Conservation (phyloP, 2,113 vertebrate species). For the Blennius ocellaris region DNA sequence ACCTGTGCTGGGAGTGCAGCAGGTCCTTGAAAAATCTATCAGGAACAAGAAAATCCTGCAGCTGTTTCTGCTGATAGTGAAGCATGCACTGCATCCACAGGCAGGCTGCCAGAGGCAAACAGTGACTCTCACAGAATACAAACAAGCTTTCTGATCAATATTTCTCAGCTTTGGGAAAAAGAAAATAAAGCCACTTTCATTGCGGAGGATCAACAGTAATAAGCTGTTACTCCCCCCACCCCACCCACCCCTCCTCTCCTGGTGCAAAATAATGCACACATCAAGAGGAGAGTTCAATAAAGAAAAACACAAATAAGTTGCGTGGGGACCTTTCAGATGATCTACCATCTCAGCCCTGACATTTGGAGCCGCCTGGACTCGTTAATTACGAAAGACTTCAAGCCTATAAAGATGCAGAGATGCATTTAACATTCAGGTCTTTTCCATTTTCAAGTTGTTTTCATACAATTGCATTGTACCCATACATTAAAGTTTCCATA, state of each 20-base stretch:
- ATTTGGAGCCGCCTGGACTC: constrained; percentile 14
- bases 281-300: background rate
- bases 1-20: background rate
- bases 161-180: background rate
- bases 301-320: background rate
- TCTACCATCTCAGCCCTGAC: background rate
- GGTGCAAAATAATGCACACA: constrained; percentile 19
- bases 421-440: too few relatives aligned
- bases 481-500: background rate
- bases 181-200: background rate
- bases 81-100: background rate
- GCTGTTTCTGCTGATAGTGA: constrained; percentile 13
- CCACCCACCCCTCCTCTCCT: too few relatives aligned
- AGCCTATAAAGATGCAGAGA: background rate
- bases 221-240: background rate
- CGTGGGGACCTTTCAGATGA: background rate
- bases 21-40: constrained; percentile 1
- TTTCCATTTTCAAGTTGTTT: background rate
- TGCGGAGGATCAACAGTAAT: background rate
- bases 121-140: constrained; percentile 11
- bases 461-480: background rate
- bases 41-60: constrained; percentile 15
- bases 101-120: background rate
- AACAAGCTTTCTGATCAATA: constrained; percentile 6
- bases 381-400: constrained; percentile 27